Percentiles rank a stretch among this genome's conserved stretches.
These are phyloP conservation scores for Palythoa heliodiscus DNA, from an alignment of 92 coral and sea anemone species.

Conservation along the genomic window DNA sequence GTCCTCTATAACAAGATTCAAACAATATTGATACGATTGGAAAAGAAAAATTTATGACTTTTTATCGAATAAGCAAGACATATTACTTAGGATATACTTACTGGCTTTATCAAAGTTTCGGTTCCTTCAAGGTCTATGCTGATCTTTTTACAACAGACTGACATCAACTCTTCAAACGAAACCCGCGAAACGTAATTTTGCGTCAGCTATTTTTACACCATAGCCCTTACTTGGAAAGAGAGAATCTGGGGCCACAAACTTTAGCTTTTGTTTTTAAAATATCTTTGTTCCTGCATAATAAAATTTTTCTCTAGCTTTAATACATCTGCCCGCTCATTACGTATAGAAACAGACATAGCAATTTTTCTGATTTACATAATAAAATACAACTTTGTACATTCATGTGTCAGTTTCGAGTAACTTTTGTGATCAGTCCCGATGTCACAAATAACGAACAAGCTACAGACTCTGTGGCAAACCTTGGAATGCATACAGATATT, in stretches of 20 bases:
- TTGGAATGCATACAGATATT: background rate
- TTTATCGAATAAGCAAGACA: background rate
- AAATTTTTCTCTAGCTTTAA: background rate
- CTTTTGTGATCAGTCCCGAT: background rate
- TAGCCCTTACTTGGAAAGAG: background rate
- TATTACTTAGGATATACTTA: background rate
- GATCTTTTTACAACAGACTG: background rate
- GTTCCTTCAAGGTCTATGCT: background rate
- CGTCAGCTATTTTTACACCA: background rate
- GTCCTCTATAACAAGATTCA: background rate
- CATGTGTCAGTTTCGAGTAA: background rate
- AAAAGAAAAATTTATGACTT: background rate
- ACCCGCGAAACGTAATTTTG: background rate
- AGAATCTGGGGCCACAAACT: background rate
- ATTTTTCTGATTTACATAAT: background rate
- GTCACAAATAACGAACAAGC: background rate
- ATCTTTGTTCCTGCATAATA: constrained; percentile 10
- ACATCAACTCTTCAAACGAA: background rate
- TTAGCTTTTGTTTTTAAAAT: background rate
- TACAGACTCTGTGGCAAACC: background rate
- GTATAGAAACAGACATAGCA: background rate
- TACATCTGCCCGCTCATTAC: background rate
- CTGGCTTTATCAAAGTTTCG: background rate
- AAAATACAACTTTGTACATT: constrained; percentile 5
- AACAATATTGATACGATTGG: background rate